A percentile compares a stretch with the other conserved stretches of the same genome.
Evolutionary conservation across 2,113 vertebrate genomes (phyloP).

Genomic region (Synchiropus splendidus): DNA sequence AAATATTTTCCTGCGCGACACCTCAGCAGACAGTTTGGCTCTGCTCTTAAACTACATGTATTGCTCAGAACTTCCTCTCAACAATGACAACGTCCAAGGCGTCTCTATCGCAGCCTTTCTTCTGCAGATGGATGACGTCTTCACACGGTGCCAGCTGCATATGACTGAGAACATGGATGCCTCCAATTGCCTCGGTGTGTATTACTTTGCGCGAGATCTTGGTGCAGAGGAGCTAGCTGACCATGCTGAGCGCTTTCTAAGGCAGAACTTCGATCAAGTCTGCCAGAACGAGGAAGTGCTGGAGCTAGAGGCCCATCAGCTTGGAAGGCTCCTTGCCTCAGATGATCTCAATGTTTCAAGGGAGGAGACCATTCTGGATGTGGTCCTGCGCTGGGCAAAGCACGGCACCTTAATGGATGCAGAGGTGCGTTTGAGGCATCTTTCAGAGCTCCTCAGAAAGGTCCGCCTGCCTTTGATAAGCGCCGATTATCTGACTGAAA

Average conservation of each 20-base stretch:
- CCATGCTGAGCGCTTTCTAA: slow-evolving; percentile 75
- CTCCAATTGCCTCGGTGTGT: slow-evolving; percentile 89
- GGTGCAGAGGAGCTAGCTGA: slow-evolving; percentile 84
- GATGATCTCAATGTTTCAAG: slow-evolving; percentile 89
- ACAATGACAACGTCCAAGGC: slow-evolving; percentile 76
- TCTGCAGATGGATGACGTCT: slow-evolving; percentile 90
- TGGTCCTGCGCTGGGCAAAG: slow-evolving; percentile 85
- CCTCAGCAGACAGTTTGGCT: slow-evolving; percentile 75
- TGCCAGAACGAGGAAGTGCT: slow-evolving; percentile 86
- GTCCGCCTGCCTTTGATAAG: slow-evolving; percentile 79
- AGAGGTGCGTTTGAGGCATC: slow-evolving; percentile 61
- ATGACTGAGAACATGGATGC: slow-evolving; percentile 92
- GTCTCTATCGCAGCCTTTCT: slow-evolving; percentile 84
- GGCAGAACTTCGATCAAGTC: slow-evolving; percentile 84
- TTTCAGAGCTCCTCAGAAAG: slow-evolving; percentile 80
- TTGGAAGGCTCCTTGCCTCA: slow-evolving; percentile 76
- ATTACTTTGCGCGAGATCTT: slow-evolving; percentile 85
- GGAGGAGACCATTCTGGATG: slow-evolving; percentile 87
- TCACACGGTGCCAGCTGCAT: slow-evolving; percentile 74
- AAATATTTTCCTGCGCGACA: slow-evolving; percentile 77
- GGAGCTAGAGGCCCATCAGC: slow-evolving; percentile 81
- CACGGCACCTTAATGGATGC: slow-evolving; percentile 45
- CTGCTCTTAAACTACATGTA: slow-evolving; percentile 86
- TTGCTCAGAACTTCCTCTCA: slow-evolving; percentile 72
- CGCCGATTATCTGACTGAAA: slow-evolving; percentile 76